Base-by-base conservation (phyloP, 2,797 vertebrate species). In the Clarias platycephalus region DNA sequence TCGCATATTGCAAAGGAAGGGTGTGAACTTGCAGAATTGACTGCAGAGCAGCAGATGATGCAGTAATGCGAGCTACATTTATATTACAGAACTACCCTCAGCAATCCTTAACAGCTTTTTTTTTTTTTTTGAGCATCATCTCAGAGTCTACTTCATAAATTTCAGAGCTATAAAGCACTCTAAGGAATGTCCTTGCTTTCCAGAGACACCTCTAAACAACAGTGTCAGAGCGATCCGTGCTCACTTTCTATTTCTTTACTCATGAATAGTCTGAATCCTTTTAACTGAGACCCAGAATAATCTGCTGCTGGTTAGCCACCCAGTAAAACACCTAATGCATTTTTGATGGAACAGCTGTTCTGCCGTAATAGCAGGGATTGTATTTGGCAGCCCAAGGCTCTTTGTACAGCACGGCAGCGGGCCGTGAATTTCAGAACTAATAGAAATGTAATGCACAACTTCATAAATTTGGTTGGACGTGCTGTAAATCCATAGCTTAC, bases 291-390 rank as follows among this genome's bases (percentile, higher is more conserved):
- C 81, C 67, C 78, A 76, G 58, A 49, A 81, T 64, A 85, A 77
- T 80, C 49, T 85, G 70, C 78, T 76, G 72, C 81, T 64, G 37
- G 68, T 86, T 88, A 85, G 72, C 55, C 70, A 55, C 67, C 81
- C 62, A 63, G 64, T 24, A 62, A 71, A 84, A 87, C 85, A 84
- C 83, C 83, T 76, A 86, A 81, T 81, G 82, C 74, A 68, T 82
- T 70, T 88, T 87, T 83, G 72, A 86, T 90, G 85, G 83, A 82
- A 90, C 88, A 85, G 70, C 81, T 87, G 86, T 82, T 89, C 75
- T 40, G 22, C 37, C 60, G 71, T 86, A 68, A 84, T 55, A 85
- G 68, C 62, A 74, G 49, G 24, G 64, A 81, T 70, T 58, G 75
- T 82, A 82, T 83, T 85, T 88, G 83, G 26, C 83, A 85, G 80